Evolutionary conservation across 2,113 vertebrate genomes (phyloP).

Genomic region (Suncus etruscus): DNA sequence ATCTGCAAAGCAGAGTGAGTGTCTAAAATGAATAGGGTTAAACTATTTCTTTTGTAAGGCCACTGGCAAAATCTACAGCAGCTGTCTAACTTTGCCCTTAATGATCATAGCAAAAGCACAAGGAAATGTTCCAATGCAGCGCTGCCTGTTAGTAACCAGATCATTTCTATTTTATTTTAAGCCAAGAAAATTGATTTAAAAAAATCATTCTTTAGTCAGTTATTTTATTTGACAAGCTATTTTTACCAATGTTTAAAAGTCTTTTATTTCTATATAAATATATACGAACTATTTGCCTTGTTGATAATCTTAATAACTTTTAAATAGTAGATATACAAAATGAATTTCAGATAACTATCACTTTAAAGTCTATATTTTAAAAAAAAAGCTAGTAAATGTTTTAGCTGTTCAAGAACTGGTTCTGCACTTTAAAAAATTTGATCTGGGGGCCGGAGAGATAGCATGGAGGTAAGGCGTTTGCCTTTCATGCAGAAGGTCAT

Average conservation of each 20-base stretch:
- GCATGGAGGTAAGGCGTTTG: too few relatives aligned
- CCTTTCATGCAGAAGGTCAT: too few relatives aligned
- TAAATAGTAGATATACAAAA: conserved; percentile 45
- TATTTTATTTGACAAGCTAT: conserved; percentile 73
- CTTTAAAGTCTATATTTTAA: conserved; percentile 58
- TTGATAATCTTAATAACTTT: conserved; percentile 58
- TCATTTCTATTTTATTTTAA: conserved; percentile 77
- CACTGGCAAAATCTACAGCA: conserved; percentile 48
- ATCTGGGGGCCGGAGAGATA: too few relatives aligned
- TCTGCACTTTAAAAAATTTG: conserved; percentile 25
- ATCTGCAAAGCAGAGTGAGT: conserved; percentile 42
- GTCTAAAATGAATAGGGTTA: conserved; percentile 66
- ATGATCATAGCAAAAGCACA: conserved; percentile 66
- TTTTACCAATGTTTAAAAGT: conserved; percentile 71
- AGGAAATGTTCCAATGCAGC: conserved; percentile 74
- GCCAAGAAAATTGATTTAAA: conserved; percentile 72
- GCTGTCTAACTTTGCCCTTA: conserved; percentile 73
- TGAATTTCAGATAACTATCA: conserved; percentile 67
- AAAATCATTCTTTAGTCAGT: conserved; percentile 65
- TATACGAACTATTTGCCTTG: not conserved
- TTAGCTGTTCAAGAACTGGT: conserved; percentile 45
- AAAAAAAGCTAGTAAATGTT: conserved; percentile 66
- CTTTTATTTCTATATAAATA: conserved; percentile 20
- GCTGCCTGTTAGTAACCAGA: conserved; percentile 75
- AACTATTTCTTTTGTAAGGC: conserved; percentile 69